Evolutionary conservation across 30 jellyfish, hydroid and myxozoan genomes (phyloP), one percentile per base, ranked within the genome.

Genomic region (Mastigias papua): DNA sequence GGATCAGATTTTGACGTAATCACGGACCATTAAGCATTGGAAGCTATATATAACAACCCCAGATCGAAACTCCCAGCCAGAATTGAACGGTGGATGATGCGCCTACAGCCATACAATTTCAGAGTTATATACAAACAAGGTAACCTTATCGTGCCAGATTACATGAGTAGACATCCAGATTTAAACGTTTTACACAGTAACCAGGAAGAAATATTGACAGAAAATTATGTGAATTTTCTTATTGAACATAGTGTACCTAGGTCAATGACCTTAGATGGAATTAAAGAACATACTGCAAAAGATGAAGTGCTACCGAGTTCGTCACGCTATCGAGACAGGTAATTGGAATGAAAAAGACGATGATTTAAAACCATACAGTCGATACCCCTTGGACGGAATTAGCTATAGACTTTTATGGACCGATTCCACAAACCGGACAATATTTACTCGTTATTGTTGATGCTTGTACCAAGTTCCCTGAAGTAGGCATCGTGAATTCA

Each of bases 141-240:
- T 0, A 48, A 73, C 16, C 33, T 63, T 32, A 57, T 20, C 23
- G 54, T 73, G 26, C 74, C 69, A n/a, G 83, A 85, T 31, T 85
- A 86, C 89, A 50, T 86, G 28, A 74, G 93, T 35, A 89, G 94
- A 74, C 87, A 73, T 61, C 76, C 91, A 48, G 54, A 42, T 4
- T 42, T 42, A 8, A 42, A 42, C 7, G 13, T 9, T n/a, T 21
- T 22, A 69, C 58, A 34, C 26, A 21, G 23, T 6, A 69, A n/a
- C 42, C 42, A 20, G 9, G 80, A 25, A 22, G n/a, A 60, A 27
- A 19, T 8, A 27, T 60, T 60, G 72, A 21, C 72, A 21, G 72
- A 60, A 27, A 11, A 60, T 60, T 27, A 60, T 60, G 72, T 60
- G 33, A 22, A 60, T 60, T 60, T 60, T 60, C 10, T 60, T 21